Base-by-base conservation (phyloP, 1,140 invertebrate genomes). In the Calliopsis andreniformis region DNA sequence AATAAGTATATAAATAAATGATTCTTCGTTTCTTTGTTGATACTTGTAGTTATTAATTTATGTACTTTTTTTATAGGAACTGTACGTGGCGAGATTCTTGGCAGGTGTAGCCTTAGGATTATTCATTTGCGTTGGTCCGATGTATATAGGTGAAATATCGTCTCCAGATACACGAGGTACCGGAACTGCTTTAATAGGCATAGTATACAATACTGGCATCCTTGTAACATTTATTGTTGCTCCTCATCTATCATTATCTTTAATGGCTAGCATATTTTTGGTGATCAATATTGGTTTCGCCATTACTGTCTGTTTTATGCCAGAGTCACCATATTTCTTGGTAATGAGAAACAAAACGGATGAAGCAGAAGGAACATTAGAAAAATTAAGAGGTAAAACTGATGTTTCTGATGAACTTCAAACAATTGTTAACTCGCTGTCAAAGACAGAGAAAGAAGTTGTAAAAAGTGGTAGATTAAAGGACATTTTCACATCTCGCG, bases 111-210 rank as follows among this genome's bases (percentile, higher is more conserved):
- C 94, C 1, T 90, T 95, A 47, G 95, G 95, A 18, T 93, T 94
- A 8, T 92, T 94, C 2, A 94, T 94, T 64, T 94, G 94, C 18
- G 91, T 92, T 0, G 91, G 92, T 0, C 93, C 94, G 2, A 94
- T 95, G 89, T 95, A 95, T 85, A 85, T 95, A 23, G 93, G 93
- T 72, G 94, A 95, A 92, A 92, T 96, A 73, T 90, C 95, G 75
- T 93, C 94, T 28, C 88, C 93, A 83, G 90, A 93, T 58, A 92
- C 94, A 8, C 89, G 95, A 25, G 95, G 96, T 2, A 91, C 93
- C 6, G 93, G 94, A 82, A 93, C 93, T 0, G 93, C 94, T 3
- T 90, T 94, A 12, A 93, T 93, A 25, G 94, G 94, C 55, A 92
- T 95, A 0, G 89, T 90, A 32, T 89, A 92, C 12, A 92, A 91